Conservation (phyloP, 1,140 invertebrate species). For the Pseudomyrmex dendroicus region DNA sequence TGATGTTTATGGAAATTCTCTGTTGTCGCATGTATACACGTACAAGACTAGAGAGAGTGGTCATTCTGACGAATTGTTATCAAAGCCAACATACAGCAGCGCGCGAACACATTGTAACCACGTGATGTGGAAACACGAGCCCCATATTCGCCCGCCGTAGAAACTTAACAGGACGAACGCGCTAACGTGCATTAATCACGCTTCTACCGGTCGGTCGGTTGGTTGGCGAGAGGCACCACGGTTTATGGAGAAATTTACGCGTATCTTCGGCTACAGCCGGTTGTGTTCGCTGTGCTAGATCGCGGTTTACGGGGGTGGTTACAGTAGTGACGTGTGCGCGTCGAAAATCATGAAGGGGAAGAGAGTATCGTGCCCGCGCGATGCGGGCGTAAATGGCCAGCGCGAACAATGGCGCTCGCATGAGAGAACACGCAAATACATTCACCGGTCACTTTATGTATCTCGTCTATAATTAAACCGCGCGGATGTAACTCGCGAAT, state of each 20-base stretch:
- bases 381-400: neutral
- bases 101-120: conserved; percentile 3
- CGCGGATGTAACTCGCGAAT: no score
- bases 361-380: neutral
- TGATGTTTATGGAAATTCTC: no score
- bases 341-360: conserved; percentile 20
- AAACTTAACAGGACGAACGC: conserved; percentile 50
- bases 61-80: conserved; percentile 16
- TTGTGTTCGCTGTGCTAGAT: conserved; percentile 19
- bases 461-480: neutral
- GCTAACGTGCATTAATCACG: conserved; percentile 52
- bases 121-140: conserved; percentile 25
- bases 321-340: conserved; percentile 5
- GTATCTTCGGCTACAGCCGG: conserved; percentile 24
- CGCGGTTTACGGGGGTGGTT: neutral
- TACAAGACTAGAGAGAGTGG: neutral
- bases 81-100: neutral
- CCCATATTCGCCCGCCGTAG: conserved; percentile 16
- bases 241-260: conserved; percentile 33
- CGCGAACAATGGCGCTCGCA: neutral
- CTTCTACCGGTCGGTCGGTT: conserved; percentile 9
- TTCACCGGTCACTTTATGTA: neutral
- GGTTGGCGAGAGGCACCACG: no score
- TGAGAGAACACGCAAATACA: neutral
- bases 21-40: no score